A percentile compares a stretch with the other conserved stretches of the same genome.
Conservation (phyloP, 1,140 invertebrate genomes). For the Solenopsis invicta region DNA sequence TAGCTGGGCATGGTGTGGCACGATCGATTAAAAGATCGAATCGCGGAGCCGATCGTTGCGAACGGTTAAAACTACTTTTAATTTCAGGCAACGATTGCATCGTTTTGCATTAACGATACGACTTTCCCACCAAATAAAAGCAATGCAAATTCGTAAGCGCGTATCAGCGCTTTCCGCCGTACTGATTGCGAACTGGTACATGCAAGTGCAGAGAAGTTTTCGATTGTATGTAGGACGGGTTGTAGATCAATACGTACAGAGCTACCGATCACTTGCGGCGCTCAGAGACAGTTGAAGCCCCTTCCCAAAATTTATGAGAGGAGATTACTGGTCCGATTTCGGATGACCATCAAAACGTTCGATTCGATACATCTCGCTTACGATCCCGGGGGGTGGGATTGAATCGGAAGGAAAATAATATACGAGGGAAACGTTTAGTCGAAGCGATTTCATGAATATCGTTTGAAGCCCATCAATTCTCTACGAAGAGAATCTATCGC, state of each 20-base stretch:
- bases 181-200: constrained; percentile 43
- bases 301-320: constrained; percentile 41
- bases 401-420: constrained; percentile 5
- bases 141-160: constrained; percentile 25
- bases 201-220: constrained; percentile 51
- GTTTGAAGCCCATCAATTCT: not conserved
- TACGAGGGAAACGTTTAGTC: constrained; percentile 25
- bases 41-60: too few relatives aligned
- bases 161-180: not conserved
- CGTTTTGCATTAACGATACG: constrained; percentile 18
- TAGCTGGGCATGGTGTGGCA: not conserved
- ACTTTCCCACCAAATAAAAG: constrained; percentile 2
- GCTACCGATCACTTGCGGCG: constrained; percentile 44
- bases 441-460: constrained; percentile 37
- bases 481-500: not conserved
- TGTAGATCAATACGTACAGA: constrained; percentile 55
- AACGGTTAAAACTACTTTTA: constrained; percentile 1
- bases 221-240: constrained; percentile 34
- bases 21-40: not conserved
- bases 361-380: constrained; percentile 8
- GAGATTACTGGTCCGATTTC: constrained; percentile 29
- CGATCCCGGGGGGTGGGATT: not conserved
- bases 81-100: not conserved
- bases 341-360: constrained; percentile 12
- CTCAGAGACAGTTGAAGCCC: constrained; percentile 43